Percentiles rank a stretch among this genome's conserved stretches.
These are phyloP conservation scores for Drosophila repletoides DNA, from an alignment of 1,140 invertebrate genomes.

Conservation along the genomic window DNA sequence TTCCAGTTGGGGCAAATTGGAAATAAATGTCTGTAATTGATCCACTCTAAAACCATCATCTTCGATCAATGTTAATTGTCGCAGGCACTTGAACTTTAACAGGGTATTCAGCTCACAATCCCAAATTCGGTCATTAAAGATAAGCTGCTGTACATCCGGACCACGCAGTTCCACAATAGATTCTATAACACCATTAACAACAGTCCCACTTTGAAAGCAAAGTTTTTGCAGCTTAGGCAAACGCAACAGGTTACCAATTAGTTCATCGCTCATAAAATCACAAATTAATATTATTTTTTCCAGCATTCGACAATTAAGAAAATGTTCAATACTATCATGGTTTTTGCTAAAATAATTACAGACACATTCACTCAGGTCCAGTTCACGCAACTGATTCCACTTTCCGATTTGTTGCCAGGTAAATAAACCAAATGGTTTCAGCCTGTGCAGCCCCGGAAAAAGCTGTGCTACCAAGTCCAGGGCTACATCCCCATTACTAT, in stretches of 20 bases:
- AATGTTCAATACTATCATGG: neutral
- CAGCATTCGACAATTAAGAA: neutral
- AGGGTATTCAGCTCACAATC: neutral
- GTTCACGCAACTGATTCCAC: neutral
- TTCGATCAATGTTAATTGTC: neutral
- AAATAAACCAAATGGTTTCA: neutral
- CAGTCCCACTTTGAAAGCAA: neutral
- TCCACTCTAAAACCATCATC: neutral
- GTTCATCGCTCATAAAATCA: neutral
- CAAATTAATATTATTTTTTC: slow-evolving; percentile 6
- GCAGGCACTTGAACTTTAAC: neutral
- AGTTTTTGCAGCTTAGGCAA: slow-evolving; percentile 6
- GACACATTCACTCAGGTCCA: neutral
- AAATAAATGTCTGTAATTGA: neutral
- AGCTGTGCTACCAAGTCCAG: neutral
- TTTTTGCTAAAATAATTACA: neutral
- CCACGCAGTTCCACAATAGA: neutral
- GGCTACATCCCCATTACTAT: neutral
- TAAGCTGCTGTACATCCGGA: neutral
- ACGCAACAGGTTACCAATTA: neutral
- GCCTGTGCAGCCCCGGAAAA: neutral
- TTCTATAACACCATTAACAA: neutral
- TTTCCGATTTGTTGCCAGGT: neutral
- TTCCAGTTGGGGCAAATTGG: neutral
- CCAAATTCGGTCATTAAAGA: slow-evolving; percentile 11